Conservation (phyloP, 35 echinoderm and acorn worm genomes). For the Heliocidaris tuberculata region DNA sequence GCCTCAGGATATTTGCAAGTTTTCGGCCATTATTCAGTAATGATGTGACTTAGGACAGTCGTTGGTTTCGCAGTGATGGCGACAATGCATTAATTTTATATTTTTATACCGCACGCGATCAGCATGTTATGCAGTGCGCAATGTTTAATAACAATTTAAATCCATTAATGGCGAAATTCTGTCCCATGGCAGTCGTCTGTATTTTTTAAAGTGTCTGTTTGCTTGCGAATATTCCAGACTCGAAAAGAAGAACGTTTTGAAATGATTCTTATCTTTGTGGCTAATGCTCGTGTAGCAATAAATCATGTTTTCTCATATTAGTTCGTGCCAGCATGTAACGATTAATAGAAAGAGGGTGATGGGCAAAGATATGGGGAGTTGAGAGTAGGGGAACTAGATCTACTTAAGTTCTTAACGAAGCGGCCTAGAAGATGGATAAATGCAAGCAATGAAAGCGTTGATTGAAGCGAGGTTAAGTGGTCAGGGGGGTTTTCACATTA, state of each 20-base stretch:
- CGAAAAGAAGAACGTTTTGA: too few relatives aligned
- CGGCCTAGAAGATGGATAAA: neutral
- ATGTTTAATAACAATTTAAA: too few relatives aligned
- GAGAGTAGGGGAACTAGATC: neutral
- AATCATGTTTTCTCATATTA: too few relatives aligned
- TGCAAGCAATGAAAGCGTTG: neutral
- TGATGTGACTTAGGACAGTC: neutral
- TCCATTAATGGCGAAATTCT: too few relatives aligned
- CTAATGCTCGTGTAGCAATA: too few relatives aligned
- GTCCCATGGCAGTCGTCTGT: too few relatives aligned
- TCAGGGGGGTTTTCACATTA: conserved; percentile 37
- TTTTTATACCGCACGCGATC: neutral
- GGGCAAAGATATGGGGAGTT: neutral
- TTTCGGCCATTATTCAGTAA: neutral
- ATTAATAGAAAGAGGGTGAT: neutral
- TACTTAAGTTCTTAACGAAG: neutral
- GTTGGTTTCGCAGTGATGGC: neutral
- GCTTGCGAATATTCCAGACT: too few relatives aligned
- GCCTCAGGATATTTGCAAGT: neutral
- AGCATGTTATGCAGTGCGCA: neutral
- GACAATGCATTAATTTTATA: neutral
- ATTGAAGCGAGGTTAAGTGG: conserved; percentile 25
- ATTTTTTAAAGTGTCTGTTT: too few relatives aligned
- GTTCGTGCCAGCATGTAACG: neutral
- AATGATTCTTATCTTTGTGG: too few relatives aligned